These are phyloP conservation scores for Bellardia bayeri DNA, from an alignment of 2,888 invertebrate species.

Conservation along the genomic window DNA sequence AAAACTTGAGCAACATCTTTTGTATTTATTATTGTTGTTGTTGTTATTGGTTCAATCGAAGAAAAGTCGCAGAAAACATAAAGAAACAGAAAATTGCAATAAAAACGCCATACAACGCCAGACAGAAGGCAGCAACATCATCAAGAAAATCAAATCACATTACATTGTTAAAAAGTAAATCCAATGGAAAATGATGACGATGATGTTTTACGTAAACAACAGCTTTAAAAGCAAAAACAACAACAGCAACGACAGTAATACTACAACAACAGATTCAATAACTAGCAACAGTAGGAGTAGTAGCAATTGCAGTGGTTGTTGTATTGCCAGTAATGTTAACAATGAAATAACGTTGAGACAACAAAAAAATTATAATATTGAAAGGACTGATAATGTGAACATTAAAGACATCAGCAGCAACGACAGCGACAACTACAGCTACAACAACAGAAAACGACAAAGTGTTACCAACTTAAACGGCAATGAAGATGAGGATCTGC, in stretches of 20 bases:
- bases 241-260: conserved; percentile 32
- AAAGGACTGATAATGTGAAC: conserved; percentile 59
- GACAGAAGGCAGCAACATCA: conserved; percentile 19
- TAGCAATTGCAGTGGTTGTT: conserved; percentile 20
- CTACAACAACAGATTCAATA: conserved; percentile 37
- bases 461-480: conserved; percentile 17
- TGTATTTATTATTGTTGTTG: conserved; percentile 58
- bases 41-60: neutral
- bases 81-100: conserved; percentile 9
- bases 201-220: conserved; percentile 74
- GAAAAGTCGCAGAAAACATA: conserved; percentile 35
- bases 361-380: conserved; percentile 44
- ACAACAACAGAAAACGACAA: conserved; percentile 22
- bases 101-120: conserved; percentile 29
- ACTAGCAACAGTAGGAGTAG: conserved; percentile 39
- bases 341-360: conserved; percentile 46
- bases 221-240: conserved; percentile 67
- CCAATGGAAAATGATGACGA: conserved; percentile 76
- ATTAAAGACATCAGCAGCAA: conserved; percentile 31
- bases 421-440: conserved; percentile 36
- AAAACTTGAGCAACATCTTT: conserved; percentile 60
- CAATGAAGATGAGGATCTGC: conserved; percentile 33
- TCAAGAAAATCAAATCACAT: conserved; percentile 46
- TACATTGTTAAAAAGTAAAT: conserved; percentile 68
- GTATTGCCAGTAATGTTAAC: conserved; percentile 37